A percentile compares a stretch with the other conserved stretches of the same genome.
Conservation (phyloP, 1,140 invertebrate species). For the Pectinophora gossypiella region DNA sequence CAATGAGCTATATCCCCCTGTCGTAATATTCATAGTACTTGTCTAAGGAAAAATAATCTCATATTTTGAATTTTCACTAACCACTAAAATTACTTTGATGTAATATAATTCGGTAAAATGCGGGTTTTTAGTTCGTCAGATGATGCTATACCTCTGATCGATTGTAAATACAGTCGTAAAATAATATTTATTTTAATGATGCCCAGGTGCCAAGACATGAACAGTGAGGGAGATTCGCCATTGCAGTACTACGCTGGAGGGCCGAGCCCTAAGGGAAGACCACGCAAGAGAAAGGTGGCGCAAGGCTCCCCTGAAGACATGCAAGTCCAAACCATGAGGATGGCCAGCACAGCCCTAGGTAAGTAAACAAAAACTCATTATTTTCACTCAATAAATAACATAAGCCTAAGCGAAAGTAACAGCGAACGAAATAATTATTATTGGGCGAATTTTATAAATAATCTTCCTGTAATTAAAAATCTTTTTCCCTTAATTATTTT, state of each 20-base stretch:
- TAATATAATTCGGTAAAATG: too few relatives aligned
- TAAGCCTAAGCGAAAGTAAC: too few relatives aligned
- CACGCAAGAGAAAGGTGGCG: constrained; percentile 85
- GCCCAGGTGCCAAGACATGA: constrained; percentile 61
- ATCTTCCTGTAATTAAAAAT: not conserved
- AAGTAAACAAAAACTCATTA: constrained; percentile 35
- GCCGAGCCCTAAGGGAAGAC: constrained; percentile 85
- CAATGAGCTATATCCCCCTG: too few relatives aligned
- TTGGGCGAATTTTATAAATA: not conserved
- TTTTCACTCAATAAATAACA: not conserved
- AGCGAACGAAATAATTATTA: too few relatives aligned
- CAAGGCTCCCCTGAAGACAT: constrained; percentile 77
- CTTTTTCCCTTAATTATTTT: not conserved
- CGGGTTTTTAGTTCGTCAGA: too few relatives aligned
- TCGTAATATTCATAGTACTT: too few relatives aligned
- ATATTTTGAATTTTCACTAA: too few relatives aligned
- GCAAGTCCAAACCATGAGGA: constrained; percentile 80
- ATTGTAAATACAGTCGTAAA: too few relatives aligned
- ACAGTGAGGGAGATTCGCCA: constrained; percentile 76
- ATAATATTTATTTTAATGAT: too few relatives aligned
- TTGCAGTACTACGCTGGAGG: constrained; percentile 77
- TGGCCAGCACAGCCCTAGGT: constrained; percentile 83
- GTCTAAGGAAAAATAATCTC: too few relatives aligned
- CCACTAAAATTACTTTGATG: too few relatives aligned
- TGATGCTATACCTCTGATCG: too few relatives aligned